Percentiles rank a stretch among this genome's conserved stretches.
phyloP scores from a whole-genome alignment of 2,888 invertebrate genomes.

The Ctena decussata region DNA sequence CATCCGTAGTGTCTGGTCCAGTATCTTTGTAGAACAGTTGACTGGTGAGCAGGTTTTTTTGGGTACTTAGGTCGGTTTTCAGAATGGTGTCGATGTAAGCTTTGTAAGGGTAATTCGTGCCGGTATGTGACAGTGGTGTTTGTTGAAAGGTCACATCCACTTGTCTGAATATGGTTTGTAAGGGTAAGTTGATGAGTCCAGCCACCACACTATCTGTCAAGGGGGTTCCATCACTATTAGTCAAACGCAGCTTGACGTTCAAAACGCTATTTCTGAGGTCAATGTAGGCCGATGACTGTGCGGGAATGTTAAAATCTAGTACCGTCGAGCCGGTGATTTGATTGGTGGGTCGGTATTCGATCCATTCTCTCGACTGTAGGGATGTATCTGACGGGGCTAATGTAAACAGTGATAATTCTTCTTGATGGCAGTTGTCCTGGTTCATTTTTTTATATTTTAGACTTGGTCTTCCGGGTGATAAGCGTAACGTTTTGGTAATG shows the following conservation, averaged over 20 bases:
- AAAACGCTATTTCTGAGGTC: constrained; percentile 30
- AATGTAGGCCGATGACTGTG: constrained; percentile 33
- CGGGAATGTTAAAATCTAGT: constrained; percentile 37
- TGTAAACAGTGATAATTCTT: too few relatives aligned
- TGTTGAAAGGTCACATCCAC: constrained; percentile 51
- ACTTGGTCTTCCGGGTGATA: too few relatives aligned
- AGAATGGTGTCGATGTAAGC: constrained; percentile 57
- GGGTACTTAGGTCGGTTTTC: constrained; percentile 8
- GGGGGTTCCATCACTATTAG: neutral
- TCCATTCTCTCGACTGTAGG: too few relatives aligned
- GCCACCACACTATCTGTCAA: neutral
- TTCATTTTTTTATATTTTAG: too few relatives aligned
- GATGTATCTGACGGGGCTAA: too few relatives aligned
- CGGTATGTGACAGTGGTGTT: constrained; percentile 36
- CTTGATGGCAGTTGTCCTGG: too few relatives aligned
- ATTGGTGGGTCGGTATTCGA: too few relatives aligned
- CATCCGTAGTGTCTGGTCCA: constrained; percentile 20
- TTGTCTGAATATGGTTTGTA: constrained; percentile 47
- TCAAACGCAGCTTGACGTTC: constrained; percentile 32
- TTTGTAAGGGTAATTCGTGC: constrained; percentile 57
- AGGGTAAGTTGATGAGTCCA: constrained; percentile 23
- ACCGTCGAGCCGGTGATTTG: too few relatives aligned
- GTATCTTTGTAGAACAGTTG: constrained; percentile 51
- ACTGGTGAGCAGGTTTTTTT: neutral
- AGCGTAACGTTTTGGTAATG: neutral